Evolutionary conservation across 2,888 invertebrate genomes (phyloP).

Genomic region (Blera fallax): DNA sequence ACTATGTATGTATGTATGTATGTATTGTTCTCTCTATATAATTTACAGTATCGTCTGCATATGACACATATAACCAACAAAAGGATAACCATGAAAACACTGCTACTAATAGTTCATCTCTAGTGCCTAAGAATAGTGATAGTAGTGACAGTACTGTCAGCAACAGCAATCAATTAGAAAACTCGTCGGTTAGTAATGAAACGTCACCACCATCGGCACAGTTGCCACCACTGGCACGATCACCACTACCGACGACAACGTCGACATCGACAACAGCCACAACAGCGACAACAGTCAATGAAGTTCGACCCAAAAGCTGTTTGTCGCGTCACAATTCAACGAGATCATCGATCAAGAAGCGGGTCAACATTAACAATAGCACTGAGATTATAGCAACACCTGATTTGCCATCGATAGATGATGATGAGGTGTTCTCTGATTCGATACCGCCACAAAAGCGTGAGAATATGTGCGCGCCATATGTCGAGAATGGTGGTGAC

Average conservation of each 20-base stretch:
- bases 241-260: conserved; percentile 48
- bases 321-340: conserved; percentile 80
- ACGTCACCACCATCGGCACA: conserved; percentile 41
- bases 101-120: conserved; percentile 24
- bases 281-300: conserved; percentile 75
- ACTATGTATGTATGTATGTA: conserved; percentile 42
- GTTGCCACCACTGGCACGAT: conserved; percentile 27
- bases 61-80: conserved; percentile 53
- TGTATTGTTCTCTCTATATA: conserved; percentile 61
- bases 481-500: conserved; percentile 79
- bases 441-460: conserved; percentile 82
- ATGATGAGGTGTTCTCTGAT: conserved; percentile 86
- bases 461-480: conserved; percentile 83
- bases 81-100: conserved; percentile 27
- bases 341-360: conserved; percentile 80
- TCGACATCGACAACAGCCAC: conserved; percentile 45
- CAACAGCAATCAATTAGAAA: conserved; percentile 44
- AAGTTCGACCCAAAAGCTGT: conserved; percentile 78
- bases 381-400: conserved; percentile 81
- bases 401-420: conserved; percentile 79
- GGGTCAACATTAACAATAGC: conserved; percentile 80
- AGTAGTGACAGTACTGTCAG: conserved; percentile 46
- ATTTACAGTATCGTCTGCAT: conserved; percentile 57
- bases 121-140: conserved; percentile 54
- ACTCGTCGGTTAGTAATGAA: conserved; percentile 35